Base-by-base conservation (phyloP, 1,140 invertebrate species). In the Panagrolaimus sp. region DNA sequence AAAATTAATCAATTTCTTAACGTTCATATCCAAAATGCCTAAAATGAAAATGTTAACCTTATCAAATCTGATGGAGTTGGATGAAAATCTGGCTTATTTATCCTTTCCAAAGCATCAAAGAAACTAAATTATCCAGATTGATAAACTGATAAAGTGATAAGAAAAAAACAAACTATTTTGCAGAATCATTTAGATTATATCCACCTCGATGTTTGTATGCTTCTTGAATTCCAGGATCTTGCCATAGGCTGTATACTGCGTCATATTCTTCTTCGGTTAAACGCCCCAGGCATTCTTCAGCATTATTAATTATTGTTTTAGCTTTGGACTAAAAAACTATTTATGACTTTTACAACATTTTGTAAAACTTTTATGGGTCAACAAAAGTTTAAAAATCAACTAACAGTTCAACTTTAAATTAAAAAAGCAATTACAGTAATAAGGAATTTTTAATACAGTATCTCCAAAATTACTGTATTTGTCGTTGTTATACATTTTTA, bases 171-270 rank as follows among this genome's bases (percentile, higher is more conserved):
- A n/a, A 58, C 52, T 58, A 58, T 17, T 58, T n/a, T 3, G 67
- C 58, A 58, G 67, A 68, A 58, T 68, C 67, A 58, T 48, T 43
- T 10, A 68, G 38, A 15, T 68, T 52, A 38, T 58, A 58, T 21
- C 15, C 28, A 32, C 24, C 24, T 26, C 67, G 14, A 15, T 43
- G 46, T 14, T 65, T 68, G 43, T 68, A 68, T 9, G 67, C 46
- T 44, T 58, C 52, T 28, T 58, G 52, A 14, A 58, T 28, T 1
- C 21, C 52, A 1, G 52, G 52, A 58, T 58, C 52, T 28, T 58
- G 21, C 52, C 52, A 58, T 26, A 21, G 28, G 12, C 17, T 28
- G 1, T 21, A 10, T 4, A 58, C 52, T 26, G 21, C 52, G 17
- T 58, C 52, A 28, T 26, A 58, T 58, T 58, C 52, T 21, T 58